Evolutionary conservation across 2,888 invertebrate species (phyloP).

Genomic region (Ctenicera cuprea): DNA sequence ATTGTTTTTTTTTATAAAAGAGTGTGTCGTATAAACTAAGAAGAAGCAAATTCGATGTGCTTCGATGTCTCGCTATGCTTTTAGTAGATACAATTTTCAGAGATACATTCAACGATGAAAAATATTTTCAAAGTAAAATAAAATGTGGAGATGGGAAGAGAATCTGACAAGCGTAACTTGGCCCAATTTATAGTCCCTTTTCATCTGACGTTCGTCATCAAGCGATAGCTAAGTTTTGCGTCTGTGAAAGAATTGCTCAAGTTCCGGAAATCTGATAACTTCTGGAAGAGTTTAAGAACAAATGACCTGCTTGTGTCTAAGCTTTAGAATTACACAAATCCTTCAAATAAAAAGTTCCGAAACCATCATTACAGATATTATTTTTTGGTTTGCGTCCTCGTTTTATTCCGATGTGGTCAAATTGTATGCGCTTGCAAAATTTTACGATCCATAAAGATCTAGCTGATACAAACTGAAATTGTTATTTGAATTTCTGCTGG

Average conservation of each 20-base stretch:
- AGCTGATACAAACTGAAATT: constrained; percentile 23
- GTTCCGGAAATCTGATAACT: constrained; percentile 34
- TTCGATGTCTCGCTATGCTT: constrained; percentile 1
- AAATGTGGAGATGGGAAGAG: constrained; percentile 27
- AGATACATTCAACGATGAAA: constrained; percentile 26
- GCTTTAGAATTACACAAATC: constrained; percentile 25
- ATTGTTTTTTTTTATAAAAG: constrained; percentile 14
- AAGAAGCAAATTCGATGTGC: constrained; percentile 7
- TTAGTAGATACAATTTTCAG: constrained; percentile 20
- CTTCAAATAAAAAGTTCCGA: constrained; percentile 18
- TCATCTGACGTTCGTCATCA: constrained; percentile 35
- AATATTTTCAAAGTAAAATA: constrained; percentile 30
- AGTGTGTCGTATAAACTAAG: neutral
- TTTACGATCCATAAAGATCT: constrained; percentile 23
- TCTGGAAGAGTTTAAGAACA: constrained; percentile 23
- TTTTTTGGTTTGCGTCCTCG: constrained; percentile 6
- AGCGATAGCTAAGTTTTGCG: constrained; percentile 27
- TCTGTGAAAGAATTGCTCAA: constrained; percentile 35
- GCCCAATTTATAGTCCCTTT: constrained; percentile 28
- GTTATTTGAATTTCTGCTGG: constrained; percentile 17
- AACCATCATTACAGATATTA: constrained; percentile 21
- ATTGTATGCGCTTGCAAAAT: constrained; percentile 29
- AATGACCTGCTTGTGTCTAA: constrained; percentile 26
- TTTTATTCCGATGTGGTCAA: constrained; percentile 18
- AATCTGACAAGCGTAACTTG: constrained; percentile 29